Conservation (phyloP, 2,113 vertebrate species). For the Beaufortia kweichowensis region DNA sequence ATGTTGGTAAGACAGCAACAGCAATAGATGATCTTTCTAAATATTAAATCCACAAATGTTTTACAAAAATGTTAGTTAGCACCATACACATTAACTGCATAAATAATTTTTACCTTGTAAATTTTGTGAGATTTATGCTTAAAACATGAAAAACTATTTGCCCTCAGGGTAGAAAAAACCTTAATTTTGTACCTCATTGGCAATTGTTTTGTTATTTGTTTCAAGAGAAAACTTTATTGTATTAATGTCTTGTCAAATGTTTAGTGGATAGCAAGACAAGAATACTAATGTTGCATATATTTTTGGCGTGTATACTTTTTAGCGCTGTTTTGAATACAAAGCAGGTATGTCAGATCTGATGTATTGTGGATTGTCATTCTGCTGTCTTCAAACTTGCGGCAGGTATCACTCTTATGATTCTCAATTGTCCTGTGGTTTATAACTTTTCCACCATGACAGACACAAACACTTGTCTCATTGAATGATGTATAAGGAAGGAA, state of each 20-base stretch:
- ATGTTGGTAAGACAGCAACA: neutral
- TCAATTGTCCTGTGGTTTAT: slow-evolving; percentile 12
- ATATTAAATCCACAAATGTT: no score
- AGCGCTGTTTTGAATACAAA: neutral
- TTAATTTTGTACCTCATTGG: no score
- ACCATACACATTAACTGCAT: no score
- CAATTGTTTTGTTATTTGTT: no score
- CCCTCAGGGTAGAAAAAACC: no score
- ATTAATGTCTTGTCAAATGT: no score
- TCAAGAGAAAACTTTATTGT: no score
- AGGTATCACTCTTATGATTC: slow-evolving; percentile 3
- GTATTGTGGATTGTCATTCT: neutral
- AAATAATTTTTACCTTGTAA: no score
- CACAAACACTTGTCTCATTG: slow-evolving; percentile 9
- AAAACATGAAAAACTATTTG: no score
- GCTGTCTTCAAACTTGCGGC: neutral
- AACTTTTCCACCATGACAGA: neutral
- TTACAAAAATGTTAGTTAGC: no score
- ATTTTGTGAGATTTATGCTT: neutral
- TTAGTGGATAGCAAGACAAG: no score
- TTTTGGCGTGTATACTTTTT: neutral
- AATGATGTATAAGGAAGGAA: slow-evolving; percentile 43
- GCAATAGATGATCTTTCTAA: no score
- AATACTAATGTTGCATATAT: neutral
- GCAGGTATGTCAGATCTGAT: neutral